Evolutionary conservation across 2,797 vertebrate genomes (phyloP), one percentile per base, ranked within the genome.

Genomic region (Bradypus variegatus): DNA sequence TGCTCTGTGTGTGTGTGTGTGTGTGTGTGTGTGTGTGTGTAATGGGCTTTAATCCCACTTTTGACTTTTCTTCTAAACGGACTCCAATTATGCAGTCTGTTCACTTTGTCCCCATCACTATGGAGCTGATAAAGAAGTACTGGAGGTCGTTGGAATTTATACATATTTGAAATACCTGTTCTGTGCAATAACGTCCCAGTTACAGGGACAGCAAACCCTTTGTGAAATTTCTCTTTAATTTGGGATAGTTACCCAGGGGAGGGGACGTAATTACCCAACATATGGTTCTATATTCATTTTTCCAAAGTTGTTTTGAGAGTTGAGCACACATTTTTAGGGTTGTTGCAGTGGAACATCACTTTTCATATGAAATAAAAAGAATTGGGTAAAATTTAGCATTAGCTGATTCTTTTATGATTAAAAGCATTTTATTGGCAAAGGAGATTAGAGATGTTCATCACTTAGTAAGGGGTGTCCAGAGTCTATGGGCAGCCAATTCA

Each of bases 221-320:
- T 80, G 78, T 41, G 23, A 53, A 5, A 77, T 33, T 53, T 80
- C 19, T 60, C 21, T 80, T 36, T 79, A 53, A 50, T 92, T 89
- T 65, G 72, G 91, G 50, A 65, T 64, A 83, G 25, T 29, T 83
- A 23, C 90, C 25, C 23, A 50, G 36, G 67, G 15, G n/a, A 89
- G 62, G 89, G 88, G 64, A 93, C 16, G 58, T 64, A 79, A 70
- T 80, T 84, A 31, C 53, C 33, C 60, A 33, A 65, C 12, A 69
- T 69, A 48, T 36, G 64, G 88, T 83, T 86, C 53, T 21, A 36
- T 70, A 41, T 25, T 93, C 53, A 58, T 64, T 69, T 93, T 92
- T 79, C 72, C 83, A n/a, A 92, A 75, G 50, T 76, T 90, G 10
- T 94, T 89, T 83, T 89, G 38, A 93, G 65, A 92, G 41, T 33